phyloP scores from a whole-genome alignment of 64 coral and sea anemone genomes.

The Acropora tenuis region DNA sequence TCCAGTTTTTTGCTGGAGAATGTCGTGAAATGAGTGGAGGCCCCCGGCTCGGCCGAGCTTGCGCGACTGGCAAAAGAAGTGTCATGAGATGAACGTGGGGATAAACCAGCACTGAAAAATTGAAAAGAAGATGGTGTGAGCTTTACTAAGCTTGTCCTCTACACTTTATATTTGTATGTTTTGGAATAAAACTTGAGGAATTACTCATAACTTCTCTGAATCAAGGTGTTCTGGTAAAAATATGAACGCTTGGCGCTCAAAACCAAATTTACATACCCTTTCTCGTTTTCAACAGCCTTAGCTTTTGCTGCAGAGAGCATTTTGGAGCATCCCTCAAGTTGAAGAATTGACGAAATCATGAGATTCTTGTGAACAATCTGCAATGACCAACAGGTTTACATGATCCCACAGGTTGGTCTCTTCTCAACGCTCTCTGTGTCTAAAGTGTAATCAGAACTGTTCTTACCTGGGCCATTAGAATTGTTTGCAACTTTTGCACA shows the following conservation, averaged over 20 bases:
- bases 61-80: conserved; percentile 73
- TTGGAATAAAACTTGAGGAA: no score
- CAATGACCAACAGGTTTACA: not conserved
- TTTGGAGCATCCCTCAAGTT: conserved; percentile 65
- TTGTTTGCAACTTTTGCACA: conserved; percentile 75
- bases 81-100: conserved; percentile 72
- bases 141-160: no score
- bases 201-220: no score
- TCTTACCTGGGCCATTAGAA: conserved; percentile 81
- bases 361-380: conserved; percentile 88
- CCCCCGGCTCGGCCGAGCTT: conserved; percentile 62
- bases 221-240: no score
- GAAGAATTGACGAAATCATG: conserved; percentile 67
- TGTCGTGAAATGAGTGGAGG: conserved; percentile 54
- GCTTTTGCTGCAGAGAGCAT: conserved; percentile 67
- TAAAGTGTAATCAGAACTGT: not conserved
- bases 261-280: conserved; percentile 44
- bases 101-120: conserved; percentile 55
- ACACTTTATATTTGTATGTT: no score
- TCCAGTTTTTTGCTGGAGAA: conserved; percentile 86
- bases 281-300: conserved; percentile 64
- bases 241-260: no score
- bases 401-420: not conserved
- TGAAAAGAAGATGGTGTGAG: not conserved
- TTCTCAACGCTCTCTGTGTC: no score